Percentiles rank a stretch among this genome's conserved stretches.
Evolutionary conservation across 2,888 invertebrate species (phyloP).

Genomic region (Drepanosiphum platanoidis): DNA sequence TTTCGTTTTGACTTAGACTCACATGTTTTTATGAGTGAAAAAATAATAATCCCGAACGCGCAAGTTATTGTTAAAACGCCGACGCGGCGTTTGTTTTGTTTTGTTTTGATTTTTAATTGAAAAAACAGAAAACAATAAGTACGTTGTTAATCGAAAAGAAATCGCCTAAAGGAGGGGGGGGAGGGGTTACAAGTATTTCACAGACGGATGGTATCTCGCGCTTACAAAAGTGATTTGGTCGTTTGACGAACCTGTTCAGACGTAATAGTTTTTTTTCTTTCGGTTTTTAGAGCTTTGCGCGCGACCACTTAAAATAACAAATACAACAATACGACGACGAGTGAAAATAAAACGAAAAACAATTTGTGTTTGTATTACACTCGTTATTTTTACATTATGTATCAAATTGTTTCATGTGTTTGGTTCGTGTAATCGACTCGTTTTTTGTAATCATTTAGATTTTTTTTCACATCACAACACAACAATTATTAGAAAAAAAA

Average conservation of each 20-base stretch:
- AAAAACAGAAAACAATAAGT: background rate
- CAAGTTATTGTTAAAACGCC: background rate
- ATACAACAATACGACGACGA: background rate
- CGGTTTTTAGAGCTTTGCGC: background rate
- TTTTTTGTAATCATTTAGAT: background rate
- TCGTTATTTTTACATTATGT: background rate
- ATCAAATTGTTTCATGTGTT: too few relatives aligned
- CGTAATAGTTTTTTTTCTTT: background rate
- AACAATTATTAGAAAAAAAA: slow-evolving; percentile 6
- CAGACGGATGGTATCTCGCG: too few relatives aligned
- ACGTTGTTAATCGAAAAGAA: background rate
- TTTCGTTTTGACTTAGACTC: background rate
- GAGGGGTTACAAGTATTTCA: too few relatives aligned
- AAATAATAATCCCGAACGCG: background rate
- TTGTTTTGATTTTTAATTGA: background rate
- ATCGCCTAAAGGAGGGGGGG: too few relatives aligned
- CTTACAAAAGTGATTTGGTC: background rate
- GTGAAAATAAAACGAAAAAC: background rate
- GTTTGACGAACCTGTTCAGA: background rate
- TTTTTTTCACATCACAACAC: slow-evolving; percentile 20
- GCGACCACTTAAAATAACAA: background rate
- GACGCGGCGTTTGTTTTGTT: too few relatives aligned
- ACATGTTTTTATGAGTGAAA: background rate
- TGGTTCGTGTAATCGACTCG: background rate
- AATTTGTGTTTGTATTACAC: background rate